Base-by-base conservation (phyloP, 2,797 vertebrate genomes). In the Chaenodraco wilsoni region DNA sequence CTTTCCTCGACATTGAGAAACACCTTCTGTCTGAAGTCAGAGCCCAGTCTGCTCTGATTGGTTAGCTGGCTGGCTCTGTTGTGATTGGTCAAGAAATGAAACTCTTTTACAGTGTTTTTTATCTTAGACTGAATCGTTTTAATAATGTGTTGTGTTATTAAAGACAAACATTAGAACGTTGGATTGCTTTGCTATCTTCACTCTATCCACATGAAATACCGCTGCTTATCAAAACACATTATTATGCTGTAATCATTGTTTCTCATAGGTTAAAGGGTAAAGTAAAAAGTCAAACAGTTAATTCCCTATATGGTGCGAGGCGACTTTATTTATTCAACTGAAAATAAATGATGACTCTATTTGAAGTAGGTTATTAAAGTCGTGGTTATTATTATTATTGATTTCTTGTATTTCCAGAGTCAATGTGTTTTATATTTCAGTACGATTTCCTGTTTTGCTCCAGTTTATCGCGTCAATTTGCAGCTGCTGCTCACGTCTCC, bases 161-260 rank as follows among this genome's bases (percentile, higher is more conserved):
- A 59, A 50, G 16, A 48, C 8, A 65, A 69, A 69, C 46, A 69
- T 43, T 17, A 19, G 5, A 23, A 52, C n/a, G 23, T 58, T 4
- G 27, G 56, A 61, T 69, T 63, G 44, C n/a, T 65, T 45, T 61
- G 48, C 45, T 52, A 5, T 44, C 19, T 56, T 19, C 27, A 21
- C 27, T 55, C 67, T 54, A 70, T 64, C 33, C 56, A 57, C 6
- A 1, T 19, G 37, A 58, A 76, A 70, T 59, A 17, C 16, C 57
- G 55, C 19, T 14, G 19, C 57, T n/a, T 56, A 56, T 61, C 61
- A 15, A n/a, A 41, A 19, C 9, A 57, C 21, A 33, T 57, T 43
- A 43, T 21, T 48, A 59, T 13, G 8, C 1, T 63, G 8, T 54
- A 16, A 1, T 46, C 23, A 41, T 50, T 64, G 23, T 62, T 64